phyloP scores from a whole-genome alignment of 2,113 vertebrate species.

The Trematocara variabile region DNA sequence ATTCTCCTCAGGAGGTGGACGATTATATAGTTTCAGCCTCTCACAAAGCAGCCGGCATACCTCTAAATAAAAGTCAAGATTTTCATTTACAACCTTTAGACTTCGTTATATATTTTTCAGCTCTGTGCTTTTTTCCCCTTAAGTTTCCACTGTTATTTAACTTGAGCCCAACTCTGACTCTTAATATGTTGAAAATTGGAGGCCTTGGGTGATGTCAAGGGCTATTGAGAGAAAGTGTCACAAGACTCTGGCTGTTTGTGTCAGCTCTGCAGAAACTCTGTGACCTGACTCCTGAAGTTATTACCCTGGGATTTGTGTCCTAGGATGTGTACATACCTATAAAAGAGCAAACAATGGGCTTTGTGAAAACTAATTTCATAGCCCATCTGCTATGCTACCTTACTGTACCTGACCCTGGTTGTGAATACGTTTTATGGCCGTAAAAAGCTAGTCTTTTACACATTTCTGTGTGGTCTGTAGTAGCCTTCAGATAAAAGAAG shows the following conservation, averaged over 20 bases:
- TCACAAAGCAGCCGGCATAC: not conserved
- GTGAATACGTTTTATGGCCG: not conserved
- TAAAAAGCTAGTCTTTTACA: constrained; percentile 1
- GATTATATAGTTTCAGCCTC: not conserved
- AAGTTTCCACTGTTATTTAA: not conserved
- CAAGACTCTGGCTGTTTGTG: constrained; percentile 29
- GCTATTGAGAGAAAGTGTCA: constrained; percentile 2
- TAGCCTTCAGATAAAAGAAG: not conserved
- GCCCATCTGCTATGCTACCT: constrained; percentile 26
- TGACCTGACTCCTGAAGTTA: not conserved
- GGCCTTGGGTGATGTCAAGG: constrained; percentile 36
- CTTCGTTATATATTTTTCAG: not conserved
- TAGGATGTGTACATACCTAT: constrained; percentile 13
- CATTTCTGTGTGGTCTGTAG: not conserved
- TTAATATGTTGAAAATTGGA: constrained; percentile 1
- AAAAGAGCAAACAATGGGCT: constrained; percentile 36
- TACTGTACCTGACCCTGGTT: constrained; percentile 16
- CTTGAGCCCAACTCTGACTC: not conserved
- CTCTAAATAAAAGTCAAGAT: constrained; percentile 11
- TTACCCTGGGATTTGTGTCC: constrained; percentile 26
- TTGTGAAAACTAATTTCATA: constrained; percentile 9
- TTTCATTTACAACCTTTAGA: not conserved
- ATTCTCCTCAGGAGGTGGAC: not conserved
- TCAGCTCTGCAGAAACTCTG: constrained; percentile 43
- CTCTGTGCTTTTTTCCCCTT: not conserved